phyloP scores from a whole-genome alignment of 30 jellyfish, hydroid and myxozoan species.

The Catostylus mosaicus region DNA sequence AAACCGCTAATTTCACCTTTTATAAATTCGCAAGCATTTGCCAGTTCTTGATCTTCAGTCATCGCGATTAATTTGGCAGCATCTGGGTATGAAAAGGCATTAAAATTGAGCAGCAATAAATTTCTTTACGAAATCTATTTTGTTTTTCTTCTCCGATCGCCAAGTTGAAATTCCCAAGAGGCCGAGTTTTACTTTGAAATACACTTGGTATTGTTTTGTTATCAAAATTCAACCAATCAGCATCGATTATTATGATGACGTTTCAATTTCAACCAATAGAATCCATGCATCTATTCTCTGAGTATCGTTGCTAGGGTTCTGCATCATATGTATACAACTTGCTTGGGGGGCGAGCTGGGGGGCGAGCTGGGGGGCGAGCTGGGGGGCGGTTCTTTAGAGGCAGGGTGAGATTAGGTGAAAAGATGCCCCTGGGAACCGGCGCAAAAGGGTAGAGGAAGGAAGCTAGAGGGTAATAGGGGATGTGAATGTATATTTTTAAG shows the following conservation, averaged over 20 bases:
- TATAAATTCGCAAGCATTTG: slow-evolving; percentile 90
- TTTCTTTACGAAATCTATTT: neutral
- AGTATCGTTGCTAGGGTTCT: slow-evolving; percentile 44
- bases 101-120: neutral
- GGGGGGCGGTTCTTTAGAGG: too few relatives aligned
- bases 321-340: neutral
- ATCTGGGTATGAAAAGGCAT: slow-evolving; percentile 9
- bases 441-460: too few relatives aligned
- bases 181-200: slow-evolving; percentile 58
- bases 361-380: too few relatives aligned
- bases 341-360: neutral
- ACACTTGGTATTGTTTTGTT: slow-evolving; percentile 28
- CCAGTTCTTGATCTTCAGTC: slow-evolving; percentile 91
- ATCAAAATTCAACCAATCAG: slow-evolving; percentile 40
- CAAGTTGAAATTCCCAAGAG: slow-evolving; percentile 36
- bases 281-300: slow-evolving; percentile 41
- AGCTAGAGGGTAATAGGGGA: too few relatives aligned
- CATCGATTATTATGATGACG: slow-evolving; percentile 27
- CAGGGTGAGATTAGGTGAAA: too few relatives aligned
- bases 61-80: slow-evolving; percentile 44
- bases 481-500: too few relatives aligned
- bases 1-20: slow-evolving; percentile 74
- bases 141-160: neutral
- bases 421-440: too few relatives aligned
- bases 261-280: slow-evolving; percentile 43